These are phyloP conservation scores for Neelides folsomi DNA, from an alignment of 2,888 invertebrate genomes.

Conservation along the genomic window DNA sequence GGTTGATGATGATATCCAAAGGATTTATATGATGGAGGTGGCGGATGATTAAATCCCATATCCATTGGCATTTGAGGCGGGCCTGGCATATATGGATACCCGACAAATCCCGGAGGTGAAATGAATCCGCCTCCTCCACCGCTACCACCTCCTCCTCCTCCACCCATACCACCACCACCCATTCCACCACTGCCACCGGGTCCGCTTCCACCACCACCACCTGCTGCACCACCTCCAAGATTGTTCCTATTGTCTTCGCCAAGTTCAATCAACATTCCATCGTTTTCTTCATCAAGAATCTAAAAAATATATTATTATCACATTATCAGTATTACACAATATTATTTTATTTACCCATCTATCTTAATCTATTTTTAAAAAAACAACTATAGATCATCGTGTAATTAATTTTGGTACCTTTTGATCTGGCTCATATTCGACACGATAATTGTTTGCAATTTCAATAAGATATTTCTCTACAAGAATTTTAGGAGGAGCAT, in stretches of 20 bases:
- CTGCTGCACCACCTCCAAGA: slow-evolving; percentile 37
- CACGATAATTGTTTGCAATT: slow-evolving; percentile 89
- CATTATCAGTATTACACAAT: slow-evolving; percentile 4
- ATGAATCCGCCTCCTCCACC: slow-evolving; percentile 5
- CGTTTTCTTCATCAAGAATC: slow-evolving; percentile 59
- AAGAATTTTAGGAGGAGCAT: slow-evolving; percentile 86
- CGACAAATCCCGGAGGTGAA: slow-evolving; percentile 55
- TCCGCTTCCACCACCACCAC: slow-evolving; percentile 20
- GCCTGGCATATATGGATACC: slow-evolving; percentile 58
- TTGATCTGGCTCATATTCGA: slow-evolving; percentile 89
- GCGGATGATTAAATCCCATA: slow-evolving; percentile 28
- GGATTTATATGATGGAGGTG: slow-evolving; percentile 42
- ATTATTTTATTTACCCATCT: background rate
- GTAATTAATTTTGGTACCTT: slow-evolving; percentile 45
- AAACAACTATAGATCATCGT: background rate
- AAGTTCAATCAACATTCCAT: slow-evolving; percentile 50
- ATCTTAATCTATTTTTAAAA: background rate
- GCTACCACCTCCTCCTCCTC: slow-evolving; percentile 36
- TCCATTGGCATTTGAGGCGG: slow-evolving; percentile 40
- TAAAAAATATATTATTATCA: slow-evolving; percentile 16
- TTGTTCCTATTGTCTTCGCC: slow-evolving; percentile 52
- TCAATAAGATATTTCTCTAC: slow-evolving; percentile 90
- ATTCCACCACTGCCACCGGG: slow-evolving; percentile 33
- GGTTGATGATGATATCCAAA: slow-evolving; percentile 55
- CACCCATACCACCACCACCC: slow-evolving; percentile 40